Evolutionary conservation across 1,140 invertebrate species (phyloP), one percentile per base, ranked within the genome.

Genomic region (Drosophila funebris): DNA sequence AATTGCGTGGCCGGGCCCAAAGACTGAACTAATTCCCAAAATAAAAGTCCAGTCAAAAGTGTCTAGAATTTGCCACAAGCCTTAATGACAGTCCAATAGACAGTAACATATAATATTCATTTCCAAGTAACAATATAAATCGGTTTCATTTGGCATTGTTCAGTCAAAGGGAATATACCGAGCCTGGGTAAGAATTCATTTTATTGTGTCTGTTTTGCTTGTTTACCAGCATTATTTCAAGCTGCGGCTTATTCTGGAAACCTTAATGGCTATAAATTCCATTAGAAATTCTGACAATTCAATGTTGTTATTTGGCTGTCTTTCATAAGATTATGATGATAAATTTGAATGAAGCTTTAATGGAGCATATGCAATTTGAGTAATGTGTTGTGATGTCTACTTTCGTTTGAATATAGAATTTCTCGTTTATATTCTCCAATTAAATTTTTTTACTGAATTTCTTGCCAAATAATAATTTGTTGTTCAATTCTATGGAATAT

Each of bases 71-170:
- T 52, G 22, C 29, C 48, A 16, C 14, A 31, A 48, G 33, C 43
- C 61, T 64, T 71, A 71, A 71, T 50, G 68, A 71, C 61, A 64
- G 61, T 71, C 66, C 56, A 71, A 71, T 71, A 39, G 31, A 56
- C 43, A 39, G 22, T 14, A 44, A 46, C 33, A 48, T 48, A 46
- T 36, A 70, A 70, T 71, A 66, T 50, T 29, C 57, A 66, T 66
- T 71, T 57, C 24, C 44, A 9, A 22, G n/a, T 29, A 29, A 27
- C 31, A 39, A 56, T 50, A 33, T 24, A 54, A 71, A 29, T 66
- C 33, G 27, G 3, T 6, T 14, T 22, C 9, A 6, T 57, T 53
- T 37, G 6, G 27, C 16, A 16, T 13, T 2, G n/a, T 14, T 31
- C 2, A 39, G 18, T 6, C 8, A 31, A 22, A 31, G 16, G 20